Evolutionary conservation across 2,113 vertebrate genomes (phyloP).

Genomic region (Nannospalax galili): DNA sequence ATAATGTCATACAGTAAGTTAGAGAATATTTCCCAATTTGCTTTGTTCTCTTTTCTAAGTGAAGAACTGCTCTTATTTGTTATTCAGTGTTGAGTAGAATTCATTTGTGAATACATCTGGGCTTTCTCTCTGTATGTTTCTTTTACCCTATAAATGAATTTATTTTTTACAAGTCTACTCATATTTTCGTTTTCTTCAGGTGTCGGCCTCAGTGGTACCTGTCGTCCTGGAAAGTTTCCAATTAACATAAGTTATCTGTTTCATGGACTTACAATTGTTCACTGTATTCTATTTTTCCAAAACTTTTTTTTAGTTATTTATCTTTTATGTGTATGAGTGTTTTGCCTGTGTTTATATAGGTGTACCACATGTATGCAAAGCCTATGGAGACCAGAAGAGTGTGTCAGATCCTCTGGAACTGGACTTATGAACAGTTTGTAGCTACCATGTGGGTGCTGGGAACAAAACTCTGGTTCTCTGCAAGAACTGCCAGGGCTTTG

Average conservation of each 20-base stretch:
- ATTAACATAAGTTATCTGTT: not conserved
- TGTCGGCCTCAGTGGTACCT: not conserved
- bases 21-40: not conserved
- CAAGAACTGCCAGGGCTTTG: too few species aligned
- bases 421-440: too few species aligned
- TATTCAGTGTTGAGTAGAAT: not conserved
- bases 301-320: too few species aligned
- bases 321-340: too few species aligned
- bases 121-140: not conserved
- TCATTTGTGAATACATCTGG: not conserved
- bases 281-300: not conserved
- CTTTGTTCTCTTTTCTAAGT: not conserved
- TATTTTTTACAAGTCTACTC: not conserved
- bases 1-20: not conserved
- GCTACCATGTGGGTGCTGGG: too few species aligned
- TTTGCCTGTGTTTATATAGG: too few species aligned
- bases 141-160: not conserved
- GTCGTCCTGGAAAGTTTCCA: not conserved
- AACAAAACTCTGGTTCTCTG: too few species aligned
- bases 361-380: too few species aligned
- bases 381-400: too few species aligned
- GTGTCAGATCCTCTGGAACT: too few species aligned
- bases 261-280: not conserved
- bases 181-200: constrained; percentile 18
- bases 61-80: not conserved